Evolutionary conservation across 2,113 vertebrate genomes (phyloP).

Genomic region (Eulemur macaco): DNA sequence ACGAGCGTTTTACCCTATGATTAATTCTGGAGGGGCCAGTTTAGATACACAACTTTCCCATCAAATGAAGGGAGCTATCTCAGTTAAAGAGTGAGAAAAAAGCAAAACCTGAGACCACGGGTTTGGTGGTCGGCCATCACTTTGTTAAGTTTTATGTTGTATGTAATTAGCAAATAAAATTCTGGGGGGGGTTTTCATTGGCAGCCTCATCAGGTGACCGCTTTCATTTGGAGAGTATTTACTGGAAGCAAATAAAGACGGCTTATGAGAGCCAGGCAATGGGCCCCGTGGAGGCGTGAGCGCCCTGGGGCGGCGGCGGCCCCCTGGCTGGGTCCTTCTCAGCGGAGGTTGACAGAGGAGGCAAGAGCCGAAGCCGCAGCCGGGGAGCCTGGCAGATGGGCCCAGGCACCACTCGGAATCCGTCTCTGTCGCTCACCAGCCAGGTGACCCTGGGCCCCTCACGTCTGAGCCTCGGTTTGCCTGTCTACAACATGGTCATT

Average conservation of each 20-base stretch:
- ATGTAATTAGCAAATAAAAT: slow-evolving; percentile 52
- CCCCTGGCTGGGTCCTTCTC: not conserved
- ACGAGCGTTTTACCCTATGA: fast-evolving
- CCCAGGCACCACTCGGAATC: fast-evolving
- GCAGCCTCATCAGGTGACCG: not conserved
- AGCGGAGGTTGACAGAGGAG: fast-evolving
- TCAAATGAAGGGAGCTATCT: not conserved
- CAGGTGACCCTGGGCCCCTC: not conserved
- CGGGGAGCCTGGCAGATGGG: fast-evolving
- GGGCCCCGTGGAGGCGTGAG: fast-evolving
- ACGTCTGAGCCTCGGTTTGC: not conserved
- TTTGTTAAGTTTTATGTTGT: slow-evolving; percentile 19
- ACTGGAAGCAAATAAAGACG: not conserved
- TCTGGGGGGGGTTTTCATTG: slow-evolving; percentile 17
- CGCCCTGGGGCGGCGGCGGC: fast-evolving
- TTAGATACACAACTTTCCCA: not conserved
- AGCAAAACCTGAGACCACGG: fast-evolving
- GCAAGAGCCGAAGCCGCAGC: not conserved
- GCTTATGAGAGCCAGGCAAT: not conserved
- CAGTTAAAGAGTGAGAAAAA: not conserved
- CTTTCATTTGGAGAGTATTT: not conserved
- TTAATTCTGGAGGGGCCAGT: not conserved
- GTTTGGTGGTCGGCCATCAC: not conserved
- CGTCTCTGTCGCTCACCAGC: not conserved
- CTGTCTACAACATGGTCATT: not conserved